phyloP scores from a whole-genome alignment of 2,797 vertebrate genomes.

The Loriculus beryllinus region DNA sequence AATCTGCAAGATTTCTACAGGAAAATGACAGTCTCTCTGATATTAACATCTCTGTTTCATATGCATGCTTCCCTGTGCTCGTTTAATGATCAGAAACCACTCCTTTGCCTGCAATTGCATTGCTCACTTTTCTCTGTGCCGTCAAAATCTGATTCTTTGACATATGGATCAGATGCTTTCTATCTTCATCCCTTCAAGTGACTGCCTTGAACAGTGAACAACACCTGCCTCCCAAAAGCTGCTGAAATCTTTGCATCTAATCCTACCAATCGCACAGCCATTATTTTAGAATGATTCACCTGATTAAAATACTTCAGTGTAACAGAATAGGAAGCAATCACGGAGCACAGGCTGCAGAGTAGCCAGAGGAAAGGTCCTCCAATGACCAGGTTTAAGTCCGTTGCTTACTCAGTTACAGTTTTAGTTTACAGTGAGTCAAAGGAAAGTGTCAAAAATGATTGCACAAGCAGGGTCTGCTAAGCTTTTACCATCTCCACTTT shows the following conservation, averaged over 20 bases:
- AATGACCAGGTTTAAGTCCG: fast-evolving
- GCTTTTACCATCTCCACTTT: background rate
- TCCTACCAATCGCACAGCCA: too few relatives aligned
- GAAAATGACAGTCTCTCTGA: background rate
- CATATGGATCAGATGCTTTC: background rate
- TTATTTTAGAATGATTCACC: background rate
- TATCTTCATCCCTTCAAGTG: background rate
- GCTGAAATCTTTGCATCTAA: background rate
- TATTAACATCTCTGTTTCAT: background rate
- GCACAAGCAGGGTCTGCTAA: background rate
- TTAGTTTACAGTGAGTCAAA: background rate
- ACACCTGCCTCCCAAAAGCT: background rate
- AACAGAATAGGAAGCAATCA: background rate
- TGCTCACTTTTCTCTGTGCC: background rate
- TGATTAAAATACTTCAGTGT: background rate
- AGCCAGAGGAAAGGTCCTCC: background rate
- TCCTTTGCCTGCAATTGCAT: background rate
- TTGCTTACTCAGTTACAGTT: background rate
- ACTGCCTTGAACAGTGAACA: background rate
- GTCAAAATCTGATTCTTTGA: background rate
- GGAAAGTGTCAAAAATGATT: background rate
- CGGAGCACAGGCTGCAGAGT: background rate
- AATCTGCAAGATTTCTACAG: background rate
- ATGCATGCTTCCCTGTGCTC: background rate
- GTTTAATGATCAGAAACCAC: background rate